These are phyloP conservation scores for Chondrilla cf. caribensis DNA, from an alignment of 37 sponge, comb jelly and placozoan genomes.

Conservation along the genomic window DNA sequence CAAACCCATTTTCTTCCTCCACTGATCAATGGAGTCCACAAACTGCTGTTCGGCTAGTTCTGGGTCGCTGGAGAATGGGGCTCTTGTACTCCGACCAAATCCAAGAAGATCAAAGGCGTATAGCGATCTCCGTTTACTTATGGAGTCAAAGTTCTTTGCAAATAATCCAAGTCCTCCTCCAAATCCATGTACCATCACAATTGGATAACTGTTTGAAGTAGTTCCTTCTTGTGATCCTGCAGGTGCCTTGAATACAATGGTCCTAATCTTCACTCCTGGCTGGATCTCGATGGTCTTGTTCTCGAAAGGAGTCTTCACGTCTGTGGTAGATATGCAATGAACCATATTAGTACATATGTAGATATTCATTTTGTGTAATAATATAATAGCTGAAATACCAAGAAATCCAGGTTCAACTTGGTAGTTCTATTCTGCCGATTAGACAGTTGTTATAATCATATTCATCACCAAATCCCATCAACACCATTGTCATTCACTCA, in stretches of 20 bases:
- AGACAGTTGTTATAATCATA: no score
- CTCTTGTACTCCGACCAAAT: slow-evolving; percentile 85
- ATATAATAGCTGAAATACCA: no score
- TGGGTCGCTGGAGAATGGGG: slow-evolving; percentile 57
- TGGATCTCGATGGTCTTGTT: slow-evolving; percentile 22
- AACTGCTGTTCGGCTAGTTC: slow-evolving; percentile 58
- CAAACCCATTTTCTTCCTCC: slow-evolving; percentile 71
- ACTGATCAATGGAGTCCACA: slow-evolving; percentile 71
- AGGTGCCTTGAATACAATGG: neutral
- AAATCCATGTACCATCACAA: slow-evolving; percentile 93
- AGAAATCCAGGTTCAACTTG: no score
- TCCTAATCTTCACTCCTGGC: slow-evolving; percentile 11
- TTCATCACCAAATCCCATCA: no score
- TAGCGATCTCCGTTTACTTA: slow-evolving; percentile 47
- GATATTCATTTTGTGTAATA: neutral
- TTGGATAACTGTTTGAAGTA: slow-evolving; percentile 30
- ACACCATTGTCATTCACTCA: no score
- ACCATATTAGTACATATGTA: neutral
- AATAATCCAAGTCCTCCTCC: slow-evolving; percentile 82
- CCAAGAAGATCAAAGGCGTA: slow-evolving; percentile 89
- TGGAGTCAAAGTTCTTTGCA: slow-evolving; percentile 71
- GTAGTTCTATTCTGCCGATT: no score
- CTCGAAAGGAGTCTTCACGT: neutral
- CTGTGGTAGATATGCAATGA: neutral
- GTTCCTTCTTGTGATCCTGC: neutral